Conservation (phyloP, 2,113 vertebrate species). For the Odobenus rosmarus region DNA sequence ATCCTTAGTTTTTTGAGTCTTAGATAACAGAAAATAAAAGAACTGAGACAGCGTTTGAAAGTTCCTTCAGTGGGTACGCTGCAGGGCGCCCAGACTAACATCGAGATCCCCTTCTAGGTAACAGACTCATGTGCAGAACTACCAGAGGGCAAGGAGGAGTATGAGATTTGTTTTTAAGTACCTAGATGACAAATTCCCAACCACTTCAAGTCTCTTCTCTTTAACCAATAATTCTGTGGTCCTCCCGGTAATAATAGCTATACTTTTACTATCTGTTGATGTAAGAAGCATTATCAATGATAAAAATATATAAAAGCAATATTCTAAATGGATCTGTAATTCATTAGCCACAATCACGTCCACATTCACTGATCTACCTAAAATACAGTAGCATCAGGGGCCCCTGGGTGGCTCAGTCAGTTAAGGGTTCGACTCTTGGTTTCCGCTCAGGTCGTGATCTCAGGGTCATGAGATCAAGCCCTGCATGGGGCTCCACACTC, state of each 20-base stretch:
- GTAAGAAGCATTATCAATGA: not conserved
- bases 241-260: not conserved
- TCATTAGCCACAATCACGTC: not conserved
- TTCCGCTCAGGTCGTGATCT: not conserved
- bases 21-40: not conserved
- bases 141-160: not conserved
- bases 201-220: not conserved
- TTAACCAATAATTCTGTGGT: not conserved
- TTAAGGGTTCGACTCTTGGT: not conserved
- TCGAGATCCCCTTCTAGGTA: not conserved
- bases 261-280: not conserved
- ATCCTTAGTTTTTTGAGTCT: not conserved
- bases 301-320: constrained; percentile 12
- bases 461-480: not conserved
- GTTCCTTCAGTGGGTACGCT: not conserved
- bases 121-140: not conserved
- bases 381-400: not conserved
- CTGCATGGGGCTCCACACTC: not conserved
- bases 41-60: not conserved
- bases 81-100: not conserved
- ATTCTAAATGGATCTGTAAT: not conserved
- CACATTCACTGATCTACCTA: not conserved
- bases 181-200: not conserved
- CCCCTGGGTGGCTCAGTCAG: not conserved
- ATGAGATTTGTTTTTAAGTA: not conserved